These are phyloP conservation scores for Drosophila pseudotakahashii DNA, from an alignment of 2,888 invertebrate genomes.

Conservation along the genomic window DNA sequence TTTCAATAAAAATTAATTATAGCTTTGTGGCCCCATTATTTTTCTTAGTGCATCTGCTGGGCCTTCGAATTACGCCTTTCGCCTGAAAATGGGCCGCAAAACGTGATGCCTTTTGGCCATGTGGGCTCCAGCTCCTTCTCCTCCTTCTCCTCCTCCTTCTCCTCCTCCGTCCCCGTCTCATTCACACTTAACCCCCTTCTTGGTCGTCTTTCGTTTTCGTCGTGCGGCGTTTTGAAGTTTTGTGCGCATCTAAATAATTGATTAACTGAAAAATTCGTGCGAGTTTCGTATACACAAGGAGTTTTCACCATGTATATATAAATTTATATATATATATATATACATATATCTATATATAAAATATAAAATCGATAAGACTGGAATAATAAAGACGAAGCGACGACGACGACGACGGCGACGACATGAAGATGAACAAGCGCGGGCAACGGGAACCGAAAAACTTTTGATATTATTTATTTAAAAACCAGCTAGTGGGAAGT, in stretches of 20 bases:
- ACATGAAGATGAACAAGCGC: slow-evolving; percentile 31
- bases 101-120: slow-evolving; percentile 31
- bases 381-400: slow-evolving; percentile 53
- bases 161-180: neutral
- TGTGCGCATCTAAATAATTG: slow-evolving; percentile 79
- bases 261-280: slow-evolving; percentile 72
- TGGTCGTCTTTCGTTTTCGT: slow-evolving; percentile 31
- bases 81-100: slow-evolving; percentile 38
- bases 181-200: slow-evolving; percentile 6
- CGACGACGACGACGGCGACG: slow-evolving; percentile 51
- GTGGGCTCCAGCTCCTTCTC: slow-evolving; percentile 22
- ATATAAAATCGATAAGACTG: slow-evolving; percentile 73
- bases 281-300: slow-evolving; percentile 47
- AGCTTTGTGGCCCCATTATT: neutral
- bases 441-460: slow-evolving; percentile 42
- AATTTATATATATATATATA: slow-evolving; percentile 3
- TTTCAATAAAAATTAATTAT: no score
- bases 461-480: slow-evolving; percentile 71
- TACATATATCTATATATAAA: slow-evolving; percentile 18
- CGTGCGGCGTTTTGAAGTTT: slow-evolving; percentile 67
- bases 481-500: slow-evolving; percentile 32
- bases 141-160: neutral
- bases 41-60: neutral
- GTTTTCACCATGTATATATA: slow-evolving; percentile 20
- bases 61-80: slow-evolving; percentile 47